Percentiles rank a stretch among this genome's conserved stretches.
phyloP scores from a whole-genome alignment of 1,140 invertebrate genomes.

The Homarus americanus region DNA sequence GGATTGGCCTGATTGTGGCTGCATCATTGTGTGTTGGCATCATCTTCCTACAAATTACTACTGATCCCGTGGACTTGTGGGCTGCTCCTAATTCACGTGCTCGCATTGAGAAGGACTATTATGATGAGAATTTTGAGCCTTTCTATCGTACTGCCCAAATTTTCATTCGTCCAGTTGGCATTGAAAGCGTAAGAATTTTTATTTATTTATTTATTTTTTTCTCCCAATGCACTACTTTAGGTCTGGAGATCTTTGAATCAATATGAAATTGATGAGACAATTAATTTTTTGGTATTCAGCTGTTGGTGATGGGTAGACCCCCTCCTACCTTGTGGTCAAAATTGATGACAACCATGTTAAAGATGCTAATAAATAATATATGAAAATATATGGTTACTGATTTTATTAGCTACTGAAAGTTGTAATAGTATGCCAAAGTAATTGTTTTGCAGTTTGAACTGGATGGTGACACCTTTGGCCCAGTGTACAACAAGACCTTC shows the following conservation, averaged over 20 bases:
- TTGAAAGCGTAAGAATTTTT: conserved; percentile 77
- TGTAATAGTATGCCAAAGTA: too few relatives aligned
- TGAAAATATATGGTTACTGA: not conserved
- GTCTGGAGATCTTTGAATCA: too few relatives aligned
- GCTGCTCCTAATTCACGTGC: conserved; percentile 91
- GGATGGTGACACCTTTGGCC: conserved; percentile 84
- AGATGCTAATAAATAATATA: not conserved
- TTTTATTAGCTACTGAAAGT: not conserved
- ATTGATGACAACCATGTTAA: too few relatives aligned
- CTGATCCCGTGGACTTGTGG: conserved; percentile 98
- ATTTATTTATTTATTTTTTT: not conserved
- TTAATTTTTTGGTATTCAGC: too few relatives aligned
- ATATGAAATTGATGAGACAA: too few relatives aligned
- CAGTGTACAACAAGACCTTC: conserved; percentile 91
- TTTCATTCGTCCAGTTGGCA: conserved; percentile 82
- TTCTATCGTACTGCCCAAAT: conserved; percentile 97
- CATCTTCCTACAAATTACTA: conserved; percentile 87
- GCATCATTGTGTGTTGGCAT: conserved; percentile 83
- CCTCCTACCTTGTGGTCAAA: too few relatives aligned
- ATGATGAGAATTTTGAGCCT: conserved; percentile 94
- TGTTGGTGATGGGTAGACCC: too few relatives aligned
- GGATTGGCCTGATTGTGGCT: conserved; percentile 83
- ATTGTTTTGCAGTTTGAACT: conserved; percentile 55
- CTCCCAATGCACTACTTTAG: too few relatives aligned
- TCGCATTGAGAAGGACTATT: conserved; percentile 92